phyloP scores from a whole-genome alignment of 2,797 vertebrate species.

The Anguilla anguilla region DNA sequence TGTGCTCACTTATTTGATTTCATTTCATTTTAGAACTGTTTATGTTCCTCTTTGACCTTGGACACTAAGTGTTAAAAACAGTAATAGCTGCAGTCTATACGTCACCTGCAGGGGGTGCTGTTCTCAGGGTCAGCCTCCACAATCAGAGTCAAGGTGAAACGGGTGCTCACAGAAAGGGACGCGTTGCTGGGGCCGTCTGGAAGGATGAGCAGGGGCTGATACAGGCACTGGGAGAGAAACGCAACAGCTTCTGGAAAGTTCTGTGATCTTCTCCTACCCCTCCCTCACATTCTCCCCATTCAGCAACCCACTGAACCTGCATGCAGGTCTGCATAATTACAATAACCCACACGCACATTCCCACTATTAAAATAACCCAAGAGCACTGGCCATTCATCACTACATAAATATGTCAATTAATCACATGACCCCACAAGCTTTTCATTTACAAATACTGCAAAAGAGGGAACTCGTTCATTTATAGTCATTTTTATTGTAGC shows the following conservation, averaged over 20 bases:
- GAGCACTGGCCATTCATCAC: neutral
- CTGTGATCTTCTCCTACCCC: neutral
- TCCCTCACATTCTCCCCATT: neutral
- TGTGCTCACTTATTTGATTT: neutral
- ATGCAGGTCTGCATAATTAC: neutral
- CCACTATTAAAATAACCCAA: neutral
- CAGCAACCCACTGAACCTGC: neutral
- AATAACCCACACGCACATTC: neutral
- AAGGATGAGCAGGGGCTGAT: conserved; percentile 60
- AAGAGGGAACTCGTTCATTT: neutral
- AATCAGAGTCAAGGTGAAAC: conserved; percentile 62
- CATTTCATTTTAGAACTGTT: neutral
- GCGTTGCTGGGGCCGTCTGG: conserved; percentile 58
- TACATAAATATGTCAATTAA: neutral
- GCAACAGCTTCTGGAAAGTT: neutral
- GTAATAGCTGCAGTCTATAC: neutral
- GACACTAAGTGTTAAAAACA: neutral
- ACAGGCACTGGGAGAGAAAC: conserved; percentile 63
- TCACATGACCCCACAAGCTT: neutral
- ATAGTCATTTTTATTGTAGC: neutral
- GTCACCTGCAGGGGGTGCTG: conserved; percentile 71
- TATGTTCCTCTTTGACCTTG: neutral
- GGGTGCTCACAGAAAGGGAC: conserved; percentile 64
- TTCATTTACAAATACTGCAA: neutral
- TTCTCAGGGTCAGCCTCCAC: conserved; percentile 51